Conservation (phyloP, 2,797 vertebrate genomes). For the Holocentrus rufus region DNA sequence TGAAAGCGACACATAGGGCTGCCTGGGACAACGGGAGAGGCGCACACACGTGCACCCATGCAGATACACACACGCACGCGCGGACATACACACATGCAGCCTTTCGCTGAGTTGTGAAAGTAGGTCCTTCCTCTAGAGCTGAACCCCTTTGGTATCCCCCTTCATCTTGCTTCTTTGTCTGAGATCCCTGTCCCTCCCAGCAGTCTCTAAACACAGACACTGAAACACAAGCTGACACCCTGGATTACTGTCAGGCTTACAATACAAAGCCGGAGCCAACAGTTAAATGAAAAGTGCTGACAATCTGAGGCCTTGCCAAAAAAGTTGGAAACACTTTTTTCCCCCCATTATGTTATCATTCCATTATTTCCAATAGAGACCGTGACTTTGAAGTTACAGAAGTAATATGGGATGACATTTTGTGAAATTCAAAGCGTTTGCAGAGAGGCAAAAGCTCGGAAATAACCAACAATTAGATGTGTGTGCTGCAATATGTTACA, state of each 20-base stretch:
- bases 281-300: conserved; percentile 58
- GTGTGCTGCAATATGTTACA: too few species aligned
- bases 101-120: conserved; percentile 56
- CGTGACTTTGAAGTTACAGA: conserved; percentile 1
- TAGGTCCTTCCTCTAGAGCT: conserved; percentile 64
- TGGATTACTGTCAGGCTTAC: conserved; percentile 67
- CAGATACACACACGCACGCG: conserved; percentile 49
- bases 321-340: background rate
- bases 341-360: background rate
- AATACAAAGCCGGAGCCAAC: conserved; percentile 49
- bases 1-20: conserved; percentile 61
- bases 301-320: conserved; percentile 32
- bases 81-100: conserved; percentile 4
- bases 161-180: conserved; percentile 62
- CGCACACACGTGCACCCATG: conserved; percentile 10
- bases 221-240: conserved; percentile 66
- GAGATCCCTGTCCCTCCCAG: conserved; percentile 66
- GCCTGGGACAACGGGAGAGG: conserved; percentile 16
- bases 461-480: conserved; percentile 12
- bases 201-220: conserved; percentile 66
- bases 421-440: conserved; percentile 11
- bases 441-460: background rate
- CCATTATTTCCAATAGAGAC: too few species aligned
- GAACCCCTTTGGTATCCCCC: conserved; percentile 63
- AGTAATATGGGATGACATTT: conserved; percentile 32